These are phyloP conservation scores for Aphodius granarius DNA, from an alignment of 2,888 invertebrate genomes.

Conservation along the genomic window DNA sequence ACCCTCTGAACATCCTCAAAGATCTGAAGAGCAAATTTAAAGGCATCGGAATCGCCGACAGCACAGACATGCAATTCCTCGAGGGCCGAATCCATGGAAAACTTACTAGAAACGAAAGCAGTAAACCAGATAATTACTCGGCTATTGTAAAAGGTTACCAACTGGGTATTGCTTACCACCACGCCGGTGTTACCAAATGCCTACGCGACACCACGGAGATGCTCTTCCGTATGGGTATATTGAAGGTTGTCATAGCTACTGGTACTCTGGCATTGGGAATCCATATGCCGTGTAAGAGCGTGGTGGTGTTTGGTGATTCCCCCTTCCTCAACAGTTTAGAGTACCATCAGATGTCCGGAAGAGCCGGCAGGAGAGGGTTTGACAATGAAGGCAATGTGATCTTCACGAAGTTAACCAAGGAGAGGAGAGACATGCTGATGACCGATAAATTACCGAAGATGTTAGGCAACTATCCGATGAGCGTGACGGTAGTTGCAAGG, in stretches of 20 bases:
- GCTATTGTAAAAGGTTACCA: conserved; percentile 19
- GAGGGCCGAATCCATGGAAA: conserved; percentile 28
- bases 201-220: conserved; percentile 43
- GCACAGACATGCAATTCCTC: conserved; percentile 31
- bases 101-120: neutral
- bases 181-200: conserved; percentile 45
- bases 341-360: conserved; percentile 36
- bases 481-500: conserved; percentile 18
- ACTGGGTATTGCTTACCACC: conserved; percentile 43
- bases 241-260: conserved; percentile 34
- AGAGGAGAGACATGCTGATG: conserved; percentile 29
- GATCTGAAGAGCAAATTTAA: neutral
- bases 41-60: conserved; percentile 30
- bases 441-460: conserved; percentile 30
- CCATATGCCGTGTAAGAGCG: conserved; percentile 40
- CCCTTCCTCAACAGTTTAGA: conserved; percentile 35
- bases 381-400: conserved; percentile 33
- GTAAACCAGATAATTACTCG: neutral
- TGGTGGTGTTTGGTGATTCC: conserved; percentile 35
- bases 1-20: neutral
- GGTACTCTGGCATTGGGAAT: conserved; percentile 38
- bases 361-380: conserved; percentile 34
- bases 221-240: conserved; percentile 43
- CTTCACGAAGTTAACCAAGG: conserved; percentile 29
- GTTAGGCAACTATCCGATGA: conserved; percentile 24